Base-by-base conservation (phyloP, 2,113 vertebrate species). In the Pterocles gutturalis region DNA sequence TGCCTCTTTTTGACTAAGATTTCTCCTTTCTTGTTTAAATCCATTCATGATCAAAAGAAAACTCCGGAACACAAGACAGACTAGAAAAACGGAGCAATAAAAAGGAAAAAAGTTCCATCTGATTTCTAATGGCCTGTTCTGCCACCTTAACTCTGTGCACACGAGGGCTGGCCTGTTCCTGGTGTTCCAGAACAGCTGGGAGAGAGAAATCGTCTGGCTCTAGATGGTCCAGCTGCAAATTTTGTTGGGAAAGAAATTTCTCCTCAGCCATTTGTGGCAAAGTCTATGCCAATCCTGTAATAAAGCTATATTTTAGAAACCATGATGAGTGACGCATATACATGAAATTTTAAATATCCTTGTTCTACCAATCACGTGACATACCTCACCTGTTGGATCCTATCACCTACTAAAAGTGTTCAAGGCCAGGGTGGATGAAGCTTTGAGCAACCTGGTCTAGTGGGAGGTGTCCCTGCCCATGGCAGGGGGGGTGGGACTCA, bases 131-230 rank as follows among this genome's bases (percentile, higher is more conserved):
- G 19, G 6, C 14, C 10, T 7, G 25, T 82, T 82, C 31, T 61
- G 18, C 26, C 46, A 48, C 38, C 8, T 65, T 41, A 48, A 6
- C 6, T 60, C 12, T 54, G 21, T 51, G 29, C 49, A 34, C 4
- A 6, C 19, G 38, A 36, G 7, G 14, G 5, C 38, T 79, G 15
- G 13, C 18, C n/a, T 61, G 4, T 36, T 83, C 14, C 38, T 55
- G 29, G 10, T 60, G 26, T 43, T 75, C 43, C 36, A 38, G 54
- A 57, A 48, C 17, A 55, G 3, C 22, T 45, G 7, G 15, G 15
- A 2, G 4, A 1, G 2, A 80, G 85, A 69, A 6, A 21, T 8
- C 1, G 0, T 29, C 43, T 75, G 31, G 17, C 6, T 38, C 3
- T n/a, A 76, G 14, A 15, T 58, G 16, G 29, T 54, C 24, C 19